Conservation (phyloP, 2,797 vertebrate genomes). For the Aphelocoma californica region DNA sequence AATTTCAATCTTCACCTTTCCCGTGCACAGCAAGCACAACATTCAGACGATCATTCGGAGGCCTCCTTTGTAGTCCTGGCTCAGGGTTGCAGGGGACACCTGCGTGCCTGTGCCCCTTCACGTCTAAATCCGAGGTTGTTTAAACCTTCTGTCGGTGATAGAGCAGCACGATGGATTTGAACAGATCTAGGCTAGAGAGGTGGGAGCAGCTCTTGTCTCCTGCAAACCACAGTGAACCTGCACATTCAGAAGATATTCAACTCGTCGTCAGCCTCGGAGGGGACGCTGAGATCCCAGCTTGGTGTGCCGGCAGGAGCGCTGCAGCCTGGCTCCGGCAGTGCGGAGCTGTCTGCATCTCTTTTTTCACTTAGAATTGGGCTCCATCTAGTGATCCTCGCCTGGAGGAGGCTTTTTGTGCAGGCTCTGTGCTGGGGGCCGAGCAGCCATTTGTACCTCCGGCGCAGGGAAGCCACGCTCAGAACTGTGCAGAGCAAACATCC, state of each 20-base stretch:
- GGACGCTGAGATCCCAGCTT: not conserved
- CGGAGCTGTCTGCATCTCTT: not conserved
- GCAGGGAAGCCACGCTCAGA: not conserved
- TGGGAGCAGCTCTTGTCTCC: not conserved
- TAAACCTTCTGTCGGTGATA: not conserved
- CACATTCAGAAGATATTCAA: not conserved
- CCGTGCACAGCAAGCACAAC: not conserved
- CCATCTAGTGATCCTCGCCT: not conserved
- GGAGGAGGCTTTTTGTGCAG: not conserved
- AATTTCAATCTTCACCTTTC: fast-evolving
- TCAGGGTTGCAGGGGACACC: not conserved
- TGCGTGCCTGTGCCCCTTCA: not conserved
- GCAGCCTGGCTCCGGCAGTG: not conserved
- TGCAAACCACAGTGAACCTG: not conserved
- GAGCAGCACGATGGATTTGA: not conserved
- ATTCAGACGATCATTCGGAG: not conserved
- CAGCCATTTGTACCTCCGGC: not conserved
- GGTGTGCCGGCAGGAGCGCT: not conserved
- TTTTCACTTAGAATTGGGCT: not conserved
- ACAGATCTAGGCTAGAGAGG: not conserved
- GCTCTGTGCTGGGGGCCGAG: not conserved
- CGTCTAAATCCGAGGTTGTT: not conserved
- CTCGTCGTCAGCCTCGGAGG: not conserved
- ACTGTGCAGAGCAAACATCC: fast-evolving
- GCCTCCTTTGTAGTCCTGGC: not conserved